A percentile compares a stretch with the other conserved stretches of the same genome.
phyloP scores from a whole-genome alignment of 2,797 vertebrate species.

The Oryzias sinensis region DNA sequence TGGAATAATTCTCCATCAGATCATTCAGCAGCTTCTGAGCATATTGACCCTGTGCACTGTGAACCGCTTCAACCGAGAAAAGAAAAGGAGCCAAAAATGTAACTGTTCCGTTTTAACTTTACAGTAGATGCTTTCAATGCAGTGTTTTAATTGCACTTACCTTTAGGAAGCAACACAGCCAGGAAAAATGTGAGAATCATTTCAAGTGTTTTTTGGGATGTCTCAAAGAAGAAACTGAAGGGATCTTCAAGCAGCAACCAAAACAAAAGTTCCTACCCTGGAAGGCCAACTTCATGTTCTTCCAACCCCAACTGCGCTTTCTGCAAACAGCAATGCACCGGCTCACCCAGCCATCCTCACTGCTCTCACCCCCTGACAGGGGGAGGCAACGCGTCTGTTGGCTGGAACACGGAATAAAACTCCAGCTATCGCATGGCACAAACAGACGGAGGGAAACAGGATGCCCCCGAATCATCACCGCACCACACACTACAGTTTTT shows the following conservation, averaged over 20 bases:
- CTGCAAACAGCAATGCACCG: slow-evolving; percentile 39
- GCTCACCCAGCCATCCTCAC: slow-evolving; percentile 43
- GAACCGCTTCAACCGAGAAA: slow-evolving; percentile 64
- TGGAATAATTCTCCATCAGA: slow-evolving; percentile 93
- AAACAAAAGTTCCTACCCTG: slow-evolving; percentile 28
- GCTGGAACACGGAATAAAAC: slow-evolving; percentile 69
- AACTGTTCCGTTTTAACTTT: no score
- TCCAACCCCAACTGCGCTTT: slow-evolving; percentile 69
- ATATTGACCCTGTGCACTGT: slow-evolving; percentile 88
- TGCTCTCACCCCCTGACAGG: slow-evolving; percentile 55
- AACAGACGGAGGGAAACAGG: slow-evolving; percentile 68
- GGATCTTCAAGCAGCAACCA: slow-evolving; percentile 8
- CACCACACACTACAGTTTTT: slow-evolving; percentile 54
- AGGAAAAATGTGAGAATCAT: slow-evolving; percentile 58
- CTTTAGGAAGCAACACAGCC: slow-evolving; percentile 64
- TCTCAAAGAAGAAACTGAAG: slow-evolving; percentile 13
- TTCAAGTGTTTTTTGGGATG: slow-evolving; percentile 35
- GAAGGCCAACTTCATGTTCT: slow-evolving; percentile 48
- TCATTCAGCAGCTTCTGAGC: slow-evolving; percentile 91
- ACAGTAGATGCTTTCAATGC: no score
- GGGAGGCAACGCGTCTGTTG: slow-evolving; percentile 53
- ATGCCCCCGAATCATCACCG: slow-evolving; percentile 61
- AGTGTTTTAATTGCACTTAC: slow-evolving; percentile 48
- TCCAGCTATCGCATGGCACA: slow-evolving; percentile 76
- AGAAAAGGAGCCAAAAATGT: not conserved